Conservation (phyloP, 1,140 invertebrate genomes). For the Magallana gigas region DNA sequence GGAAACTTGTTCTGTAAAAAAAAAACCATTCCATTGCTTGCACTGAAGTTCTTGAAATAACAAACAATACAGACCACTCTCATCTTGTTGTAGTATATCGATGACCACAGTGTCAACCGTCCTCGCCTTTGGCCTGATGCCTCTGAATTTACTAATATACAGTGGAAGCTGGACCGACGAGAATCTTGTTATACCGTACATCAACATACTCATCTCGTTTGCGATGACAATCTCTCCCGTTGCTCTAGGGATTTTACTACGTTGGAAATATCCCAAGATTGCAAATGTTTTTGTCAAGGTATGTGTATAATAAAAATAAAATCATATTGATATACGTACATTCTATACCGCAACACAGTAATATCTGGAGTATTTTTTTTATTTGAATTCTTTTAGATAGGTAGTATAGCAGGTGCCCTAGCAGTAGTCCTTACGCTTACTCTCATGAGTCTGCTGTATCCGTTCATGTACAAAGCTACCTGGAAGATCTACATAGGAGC, state of each 20-base stretch:
- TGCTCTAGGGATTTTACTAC: constrained; percentile 74
- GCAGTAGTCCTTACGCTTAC: constrained; percentile 60
- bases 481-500: constrained; percentile 74
- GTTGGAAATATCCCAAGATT: constrained; percentile 72
- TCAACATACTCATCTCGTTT: constrained; percentile 75
- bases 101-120: constrained; percentile 78
- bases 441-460: constrained; percentile 69
- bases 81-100: constrained; percentile 70
- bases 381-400: constrained; percentile 60
- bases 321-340: too few species aligned
- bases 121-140: constrained; percentile 77
- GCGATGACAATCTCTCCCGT: constrained; percentile 74
- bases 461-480: constrained; percentile 69
- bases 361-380: too few species aligned
- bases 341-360: too few species aligned
- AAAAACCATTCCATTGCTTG: too few species aligned
- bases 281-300: constrained; percentile 67
- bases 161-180: constrained; percentile 70
- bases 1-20: too few species aligned
- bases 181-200: constrained; percentile 75
- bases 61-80: neutral
- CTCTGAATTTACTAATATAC: constrained; percentile 78
- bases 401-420: constrained; percentile 63
- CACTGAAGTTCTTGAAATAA: too few species aligned
- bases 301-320: too few species aligned